Evolutionary conservation across 1,140 invertebrate species (phyloP).

Genomic region (Zaprionus kolodkinae): DNA sequence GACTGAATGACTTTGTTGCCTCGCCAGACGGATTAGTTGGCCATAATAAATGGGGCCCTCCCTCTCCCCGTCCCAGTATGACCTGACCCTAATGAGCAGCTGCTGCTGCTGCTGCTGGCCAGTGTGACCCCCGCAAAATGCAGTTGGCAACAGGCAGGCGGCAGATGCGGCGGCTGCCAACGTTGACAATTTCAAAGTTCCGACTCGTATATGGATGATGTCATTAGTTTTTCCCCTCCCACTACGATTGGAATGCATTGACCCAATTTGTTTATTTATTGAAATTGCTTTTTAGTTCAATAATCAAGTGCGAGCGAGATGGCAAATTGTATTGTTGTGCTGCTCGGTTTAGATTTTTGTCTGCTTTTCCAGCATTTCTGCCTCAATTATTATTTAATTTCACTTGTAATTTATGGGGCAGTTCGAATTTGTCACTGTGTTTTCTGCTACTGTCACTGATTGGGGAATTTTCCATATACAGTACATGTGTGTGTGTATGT

Average conservation of each 20-base stretch:
- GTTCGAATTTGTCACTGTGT: slow-evolving; percentile 66
- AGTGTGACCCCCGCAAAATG: slow-evolving; percentile 20
- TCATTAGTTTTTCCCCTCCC: slow-evolving; percentile 26
- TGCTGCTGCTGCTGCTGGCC: slow-evolving; percentile 1
- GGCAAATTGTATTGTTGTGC: background rate
- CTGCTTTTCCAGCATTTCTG: slow-evolving; percentile 46
- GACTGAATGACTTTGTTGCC: slow-evolving; percentile 50
- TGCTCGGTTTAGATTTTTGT: slow-evolving; percentile 40
- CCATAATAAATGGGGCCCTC: slow-evolving; percentile 65
- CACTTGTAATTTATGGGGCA: slow-evolving; percentile 42
- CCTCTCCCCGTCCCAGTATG: background rate
- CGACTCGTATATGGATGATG: slow-evolving; percentile 33
- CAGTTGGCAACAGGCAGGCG: slow-evolving; percentile 46
- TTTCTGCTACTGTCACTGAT: slow-evolving; percentile 26
- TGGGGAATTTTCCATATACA: slow-evolving; percentile 23
- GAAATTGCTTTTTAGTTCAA: slow-evolving; percentile 73
- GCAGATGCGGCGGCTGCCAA: background rate
- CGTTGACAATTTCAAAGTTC: slow-evolving; percentile 26
- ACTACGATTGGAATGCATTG: slow-evolving; percentile 41
- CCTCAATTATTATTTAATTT: slow-evolving; percentile 77
- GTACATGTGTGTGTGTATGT: slow-evolving; percentile 9
- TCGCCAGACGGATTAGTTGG: slow-evolving; percentile 36
- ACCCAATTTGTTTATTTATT: slow-evolving; percentile 80
- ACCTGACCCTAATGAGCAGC: slow-evolving; percentile 63
- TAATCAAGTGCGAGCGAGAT: slow-evolving; percentile 28